Evolutionary conservation across 37 sponge, comb jelly and placozoan genomes (phyloP).

Genomic region (Tethya wilhelma): DNA sequence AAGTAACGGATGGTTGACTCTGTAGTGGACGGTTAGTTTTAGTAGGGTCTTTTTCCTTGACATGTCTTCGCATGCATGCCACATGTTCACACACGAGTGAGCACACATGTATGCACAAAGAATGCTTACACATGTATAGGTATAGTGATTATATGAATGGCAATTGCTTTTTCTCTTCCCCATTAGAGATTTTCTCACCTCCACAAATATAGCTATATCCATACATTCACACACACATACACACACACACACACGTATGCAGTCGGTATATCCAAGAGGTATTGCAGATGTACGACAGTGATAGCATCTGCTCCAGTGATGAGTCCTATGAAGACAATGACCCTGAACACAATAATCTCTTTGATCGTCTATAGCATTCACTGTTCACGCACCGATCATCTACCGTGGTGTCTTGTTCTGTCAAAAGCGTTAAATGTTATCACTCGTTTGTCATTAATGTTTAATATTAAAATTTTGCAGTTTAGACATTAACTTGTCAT

Average conservation of each 20-base stretch:
- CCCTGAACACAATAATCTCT: constrained; percentile 34
- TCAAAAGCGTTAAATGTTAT: too few relatives aligned
- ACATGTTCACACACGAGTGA: too few relatives aligned
- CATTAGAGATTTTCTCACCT: not conserved
- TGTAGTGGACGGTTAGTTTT: not conserved
- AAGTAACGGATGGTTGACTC: not conserved
- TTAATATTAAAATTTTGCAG: too few relatives aligned
- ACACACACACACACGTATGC: not conserved
- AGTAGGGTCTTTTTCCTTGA: not conserved
- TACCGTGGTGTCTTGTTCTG: too few relatives aligned
- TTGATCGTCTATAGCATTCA: constrained; percentile 25
- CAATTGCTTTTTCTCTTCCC: not conserved
- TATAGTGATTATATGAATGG: not conserved
- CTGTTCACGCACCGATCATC: too few relatives aligned
- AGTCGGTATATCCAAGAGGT: constrained; percentile 37
- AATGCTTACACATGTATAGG: not conserved
- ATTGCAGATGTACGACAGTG: constrained; percentile 45
- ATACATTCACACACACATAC: constrained; percentile 9
- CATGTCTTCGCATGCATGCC: too few relatives aligned
- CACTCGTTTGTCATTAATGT: too few relatives aligned
- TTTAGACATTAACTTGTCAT: too few relatives aligned
- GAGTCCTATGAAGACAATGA: not conserved
- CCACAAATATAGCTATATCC: not conserved
- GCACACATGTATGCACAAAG: not conserved
- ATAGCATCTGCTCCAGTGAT: constrained; percentile 2